These are phyloP conservation scores for Erpetoichthys calabaricus DNA, from an alignment of 2,797 vertebrate genomes.

Conservation along the genomic window DNA sequence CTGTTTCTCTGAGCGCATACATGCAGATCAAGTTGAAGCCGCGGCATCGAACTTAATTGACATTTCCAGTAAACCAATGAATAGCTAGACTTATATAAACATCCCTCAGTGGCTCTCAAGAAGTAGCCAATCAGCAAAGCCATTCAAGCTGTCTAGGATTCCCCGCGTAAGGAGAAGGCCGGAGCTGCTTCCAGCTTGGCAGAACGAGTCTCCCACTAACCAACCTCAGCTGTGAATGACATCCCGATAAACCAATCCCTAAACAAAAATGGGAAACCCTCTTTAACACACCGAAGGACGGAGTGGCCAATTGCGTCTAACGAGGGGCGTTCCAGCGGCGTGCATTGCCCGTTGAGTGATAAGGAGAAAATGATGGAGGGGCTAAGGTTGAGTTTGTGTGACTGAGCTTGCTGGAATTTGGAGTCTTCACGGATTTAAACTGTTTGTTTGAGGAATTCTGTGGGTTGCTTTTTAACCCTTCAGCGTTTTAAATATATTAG, in stretches of 20 bases:
- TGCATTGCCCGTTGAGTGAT: conserved; percentile 16
- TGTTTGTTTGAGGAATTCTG: conserved; percentile 5
- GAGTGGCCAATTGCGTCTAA: conserved; percentile 28
- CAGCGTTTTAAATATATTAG: background rate
- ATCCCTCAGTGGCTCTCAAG: conserved; percentile 2
- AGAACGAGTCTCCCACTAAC: conserved; percentile 19
- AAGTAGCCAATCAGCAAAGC: conserved; percentile 9
- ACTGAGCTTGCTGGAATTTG: conserved; percentile 21
- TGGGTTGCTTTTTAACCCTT: conserved; percentile 1
- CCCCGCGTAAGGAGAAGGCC: no score
- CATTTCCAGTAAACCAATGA: conserved; percentile 7
- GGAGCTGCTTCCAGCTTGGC: conserved; percentile 12
- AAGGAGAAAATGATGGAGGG: conserved; percentile 32
- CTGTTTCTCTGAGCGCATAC: no score
- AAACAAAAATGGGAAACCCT: conserved; percentile 27
- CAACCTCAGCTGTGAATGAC: conserved; percentile 18
- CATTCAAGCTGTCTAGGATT: no score
- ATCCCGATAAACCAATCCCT: conserved; percentile 9
- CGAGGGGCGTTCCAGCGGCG: conserved; percentile 25
- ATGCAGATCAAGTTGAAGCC: conserved; percentile 4
- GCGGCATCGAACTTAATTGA: conserved; percentile 6
- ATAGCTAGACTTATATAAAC: conserved; percentile 9
- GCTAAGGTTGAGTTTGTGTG: conserved; percentile 22
- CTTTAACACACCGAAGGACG: conserved; percentile 5
- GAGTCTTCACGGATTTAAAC: background rate